phyloP scores from a whole-genome alignment of 2,113 vertebrate species.

The Galeopterus variegatus region DNA sequence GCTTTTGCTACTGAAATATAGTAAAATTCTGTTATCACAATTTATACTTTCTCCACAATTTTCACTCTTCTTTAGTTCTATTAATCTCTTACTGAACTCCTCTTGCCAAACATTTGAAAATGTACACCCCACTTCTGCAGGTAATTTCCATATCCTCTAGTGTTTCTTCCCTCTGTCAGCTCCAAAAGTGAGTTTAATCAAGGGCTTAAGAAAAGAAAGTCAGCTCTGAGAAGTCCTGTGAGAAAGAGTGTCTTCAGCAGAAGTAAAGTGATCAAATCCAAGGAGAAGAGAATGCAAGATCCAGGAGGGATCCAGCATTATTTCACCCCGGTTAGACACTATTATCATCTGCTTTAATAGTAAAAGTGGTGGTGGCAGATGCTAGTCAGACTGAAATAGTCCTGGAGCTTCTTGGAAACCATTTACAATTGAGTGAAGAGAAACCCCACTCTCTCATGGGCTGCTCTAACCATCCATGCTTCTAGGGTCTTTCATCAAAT shows the following conservation, averaged over 20 bases:
- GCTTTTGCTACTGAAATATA: slow-evolving; percentile 36
- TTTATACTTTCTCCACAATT: slow-evolving; percentile 55
- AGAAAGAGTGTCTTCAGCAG: slow-evolving; percentile 7
- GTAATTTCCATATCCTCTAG: neutral
- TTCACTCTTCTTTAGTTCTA: slow-evolving; percentile 50
- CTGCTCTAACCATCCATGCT: neutral
- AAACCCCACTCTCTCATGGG: neutral
- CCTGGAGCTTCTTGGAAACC: slow-evolving; percentile 36
- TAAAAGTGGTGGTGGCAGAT: neutral
- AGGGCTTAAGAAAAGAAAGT: slow-evolving; percentile 36
- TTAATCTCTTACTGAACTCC: slow-evolving; percentile 14
- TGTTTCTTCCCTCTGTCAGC: slow-evolving; percentile 23
- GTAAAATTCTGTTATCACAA: slow-evolving; percentile 52
- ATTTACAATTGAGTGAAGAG: slow-evolving; percentile 23
- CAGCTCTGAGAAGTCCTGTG: slow-evolving; percentile 16
- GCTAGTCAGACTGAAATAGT: slow-evolving; percentile 42
- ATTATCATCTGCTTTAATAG: neutral
- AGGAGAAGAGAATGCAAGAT: slow-evolving; percentile 41
- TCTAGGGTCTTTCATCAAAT: slow-evolving; percentile 26
- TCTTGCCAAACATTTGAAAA: slow-evolving; percentile 41
- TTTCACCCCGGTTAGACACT: neutral
- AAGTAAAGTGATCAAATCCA: slow-evolving; percentile 9
- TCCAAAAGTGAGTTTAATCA: slow-evolving; percentile 27
- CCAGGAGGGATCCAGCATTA: neutral
- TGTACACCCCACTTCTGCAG: neutral